A percentile compares a stretch with the other conserved stretches of the same genome.
Conservation (phyloP, 2,797 vertebrate species). For the Sternotherus odoratus region DNA sequence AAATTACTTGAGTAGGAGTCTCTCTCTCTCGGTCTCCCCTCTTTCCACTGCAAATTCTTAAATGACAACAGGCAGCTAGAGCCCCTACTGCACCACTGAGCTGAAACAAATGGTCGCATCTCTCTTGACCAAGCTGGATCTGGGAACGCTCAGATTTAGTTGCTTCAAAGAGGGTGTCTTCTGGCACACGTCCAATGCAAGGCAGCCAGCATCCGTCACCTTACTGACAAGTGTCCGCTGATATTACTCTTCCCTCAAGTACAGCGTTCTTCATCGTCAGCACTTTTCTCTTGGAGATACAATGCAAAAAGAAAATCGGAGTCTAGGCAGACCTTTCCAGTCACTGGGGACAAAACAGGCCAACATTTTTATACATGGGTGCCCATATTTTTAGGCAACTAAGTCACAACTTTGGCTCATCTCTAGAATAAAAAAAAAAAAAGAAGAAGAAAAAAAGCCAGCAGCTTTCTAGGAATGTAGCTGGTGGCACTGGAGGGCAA, state of each 20-base stretch:
- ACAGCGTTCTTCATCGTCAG: constrained; percentile 26
- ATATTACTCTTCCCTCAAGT: background rate
- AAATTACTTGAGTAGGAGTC: constrained; percentile 47
- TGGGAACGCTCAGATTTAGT: background rate
- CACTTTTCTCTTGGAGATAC: background rate
- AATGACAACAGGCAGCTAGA: background rate
- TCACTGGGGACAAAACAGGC: background rate
- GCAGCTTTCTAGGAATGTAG: background rate
- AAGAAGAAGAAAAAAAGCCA: background rate
- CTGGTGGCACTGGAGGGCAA: rapidly evolving
- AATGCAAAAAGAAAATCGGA: background rate
- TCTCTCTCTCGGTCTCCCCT: background rate
- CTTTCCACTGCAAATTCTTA: background rate
- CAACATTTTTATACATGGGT: background rate
- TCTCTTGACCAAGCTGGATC: background rate
- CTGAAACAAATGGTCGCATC: background rate
- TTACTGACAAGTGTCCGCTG: background rate
- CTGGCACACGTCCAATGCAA: background rate
- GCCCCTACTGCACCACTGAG: background rate
- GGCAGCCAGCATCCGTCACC: constrained; percentile 8
- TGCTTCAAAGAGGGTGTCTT: background rate
- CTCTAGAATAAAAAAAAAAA: background rate
- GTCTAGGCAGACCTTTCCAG: background rate
- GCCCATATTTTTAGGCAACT: constrained; percentile 1
- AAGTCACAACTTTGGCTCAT: constrained; percentile 5